Base-by-base conservation (phyloP, 2,797 vertebrate species). In the Enteromius argenteus region DNA sequence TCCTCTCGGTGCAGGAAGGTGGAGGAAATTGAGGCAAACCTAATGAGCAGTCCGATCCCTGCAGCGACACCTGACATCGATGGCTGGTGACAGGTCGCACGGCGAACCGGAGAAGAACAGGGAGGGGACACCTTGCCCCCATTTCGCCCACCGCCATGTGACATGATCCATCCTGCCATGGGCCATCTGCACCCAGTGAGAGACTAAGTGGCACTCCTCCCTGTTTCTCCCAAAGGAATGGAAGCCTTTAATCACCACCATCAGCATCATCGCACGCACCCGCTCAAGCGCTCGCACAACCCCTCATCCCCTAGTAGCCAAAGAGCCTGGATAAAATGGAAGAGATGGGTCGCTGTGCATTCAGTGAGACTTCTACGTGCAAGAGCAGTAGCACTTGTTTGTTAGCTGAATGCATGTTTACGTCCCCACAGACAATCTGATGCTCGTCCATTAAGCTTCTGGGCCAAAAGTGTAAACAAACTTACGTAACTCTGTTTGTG, bases 11-110 rank as follows among this genome's bases (percentile, higher is more conserved):
- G 81, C 84, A 62, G 84, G 84, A 86, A 82, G 88, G 88, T 83
- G 81, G 80, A 83, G 80, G 51, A 86, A 89, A 89, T 86, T 85
- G 86, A 87, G 80, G 80, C 86, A 85, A 86, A 86, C 83, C 85
- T 87, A 89, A 89, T 86, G 88, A 89, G 85, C 85, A 86, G 88
- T 88, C 87, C 81, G 39, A 81, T 87, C 66, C 81, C 87, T 44
- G 66, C 66, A 85, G 84, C 66, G 51, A 83, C 87, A 87, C 88
- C 87, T 88, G 85, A 86, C 82, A 87, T 87, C 86, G 67, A 87
- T 87, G 86, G 74, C 85, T 86, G 85, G 82, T 89, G 88, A 87
- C 88, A 87, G 82, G 87, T 79, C 81, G 9, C 32, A 72, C 13
- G 27, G 84, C 13, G 66, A 62, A 76, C 17, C 13, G 39, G 64